Evolutionary conservation across 1,140 invertebrate genomes (phyloP).

Genomic region (Trachelipus rathkii): DNA sequence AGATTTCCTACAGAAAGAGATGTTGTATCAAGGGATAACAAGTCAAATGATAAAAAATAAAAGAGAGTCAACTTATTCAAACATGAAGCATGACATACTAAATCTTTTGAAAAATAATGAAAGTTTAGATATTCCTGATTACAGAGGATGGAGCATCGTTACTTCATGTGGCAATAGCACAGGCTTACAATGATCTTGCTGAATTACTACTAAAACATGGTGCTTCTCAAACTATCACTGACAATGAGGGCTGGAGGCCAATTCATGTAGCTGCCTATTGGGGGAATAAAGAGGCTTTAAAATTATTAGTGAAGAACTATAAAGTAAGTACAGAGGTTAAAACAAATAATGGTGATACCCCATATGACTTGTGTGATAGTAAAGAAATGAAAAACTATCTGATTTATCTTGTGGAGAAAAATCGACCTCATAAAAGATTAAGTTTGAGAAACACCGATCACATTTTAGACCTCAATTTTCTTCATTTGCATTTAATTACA

Average conservation of each 20-base stretch:
- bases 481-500: not conserved
- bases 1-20: slow-evolving; percentile 37
- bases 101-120: slow-evolving; percentile 19
- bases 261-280: slow-evolving; percentile 43
- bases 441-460: not conserved
- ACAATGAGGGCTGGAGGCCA: slow-evolving; percentile 41
- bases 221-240: slow-evolving; percentile 30
- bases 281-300: slow-evolving; percentile 36
- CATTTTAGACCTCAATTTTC: not conserved
- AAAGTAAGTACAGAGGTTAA: slow-evolving; percentile 24
- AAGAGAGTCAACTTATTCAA: slow-evolving; percentile 13
- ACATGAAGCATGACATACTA: slow-evolving; percentile 30
- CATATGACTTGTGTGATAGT: slow-evolving; percentile 37
- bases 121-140: slow-evolving; percentile 29
- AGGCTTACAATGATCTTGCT: slow-evolving; percentile 36
- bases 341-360: slow-evolving; percentile 32
- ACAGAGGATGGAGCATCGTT: slow-evolving; percentile 34
- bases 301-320: slow-evolving; percentile 21
- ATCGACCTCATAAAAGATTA: not conserved
- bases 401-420: slow-evolving; percentile 26
- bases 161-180: slow-evolving; percentile 42
- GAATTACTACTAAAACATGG: slow-evolving; percentile 34
- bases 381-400: slow-evolving; percentile 20
- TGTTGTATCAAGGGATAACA: slow-evolving; percentile 32
- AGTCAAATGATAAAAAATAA: slow-evolving; percentile 29